Percentiles rank a stretch among this genome's conserved stretches.
phyloP scores from a whole-genome alignment of 2,797 vertebrate species.

The Aphelocoma californica region DNA sequence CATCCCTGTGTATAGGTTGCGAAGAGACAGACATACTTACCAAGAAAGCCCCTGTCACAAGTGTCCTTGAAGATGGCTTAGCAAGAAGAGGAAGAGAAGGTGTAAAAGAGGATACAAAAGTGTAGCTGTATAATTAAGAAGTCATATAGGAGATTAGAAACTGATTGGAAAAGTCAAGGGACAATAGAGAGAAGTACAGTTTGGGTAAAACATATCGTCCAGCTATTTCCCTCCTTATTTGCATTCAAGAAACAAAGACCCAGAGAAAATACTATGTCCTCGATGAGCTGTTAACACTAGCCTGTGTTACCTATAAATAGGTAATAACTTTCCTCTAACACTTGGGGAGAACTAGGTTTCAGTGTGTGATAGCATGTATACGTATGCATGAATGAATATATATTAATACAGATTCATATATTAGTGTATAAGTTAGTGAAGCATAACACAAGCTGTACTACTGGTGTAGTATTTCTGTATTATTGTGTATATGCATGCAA shows the following conservation, averaged over 20 bases:
- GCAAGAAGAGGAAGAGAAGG: not conserved
- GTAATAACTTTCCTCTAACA: not conserved
- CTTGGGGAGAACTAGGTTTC: not conserved
- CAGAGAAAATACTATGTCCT: not conserved
- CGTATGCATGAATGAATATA: not conserved
- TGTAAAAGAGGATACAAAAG: not conserved
- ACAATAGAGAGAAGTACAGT: not conserved
- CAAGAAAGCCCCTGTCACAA: not conserved
- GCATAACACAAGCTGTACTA: not conserved
- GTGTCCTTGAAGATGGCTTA: not conserved
- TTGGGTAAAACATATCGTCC: not conserved
- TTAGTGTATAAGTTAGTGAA: not conserved
- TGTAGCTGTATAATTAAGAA: slow-evolving; percentile 2
- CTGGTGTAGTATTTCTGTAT: not conserved
- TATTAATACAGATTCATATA: not conserved
- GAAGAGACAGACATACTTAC: not conserved
- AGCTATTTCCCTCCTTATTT: not conserved
- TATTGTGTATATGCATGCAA: not conserved
- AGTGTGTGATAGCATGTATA: not conserved
- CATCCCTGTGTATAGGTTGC: not conserved
- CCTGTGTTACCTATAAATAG: not conserved
- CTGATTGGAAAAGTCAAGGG: not conserved
- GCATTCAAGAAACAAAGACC: not conserved
- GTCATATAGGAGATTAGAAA: not conserved
- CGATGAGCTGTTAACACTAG: not conserved